Conservation (phyloP, 2,888 invertebrate species). For the Tupiocoris notatus region DNA sequence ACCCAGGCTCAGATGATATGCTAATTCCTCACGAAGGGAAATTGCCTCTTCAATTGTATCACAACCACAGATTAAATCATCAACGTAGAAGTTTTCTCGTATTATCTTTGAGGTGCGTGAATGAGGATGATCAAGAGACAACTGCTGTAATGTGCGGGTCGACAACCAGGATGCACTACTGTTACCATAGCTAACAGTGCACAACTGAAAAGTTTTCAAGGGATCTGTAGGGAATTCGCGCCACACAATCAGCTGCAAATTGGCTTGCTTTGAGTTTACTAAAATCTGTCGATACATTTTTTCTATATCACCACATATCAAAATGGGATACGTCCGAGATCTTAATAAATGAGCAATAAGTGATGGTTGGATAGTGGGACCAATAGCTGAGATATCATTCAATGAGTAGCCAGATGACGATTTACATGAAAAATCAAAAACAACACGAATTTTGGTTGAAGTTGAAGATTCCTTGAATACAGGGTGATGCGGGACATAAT, state of each 20-base stretch:
- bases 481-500: too few relatives aligned
- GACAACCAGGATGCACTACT: conserved; percentile 44
- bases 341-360: conserved; percentile 39
- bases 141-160: conserved; percentile 26
- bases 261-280: conserved; percentile 43
- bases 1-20: not conserved
- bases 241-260: conserved; percentile 50
- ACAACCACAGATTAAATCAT: conserved; percentile 3
- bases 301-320: conserved; percentile 49
- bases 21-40: not conserved
- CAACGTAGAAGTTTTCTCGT: conserved; percentile 3
- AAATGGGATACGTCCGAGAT: conserved; percentile 36
- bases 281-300: conserved; percentile 51
- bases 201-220: conserved; percentile 45
- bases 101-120: not conserved
- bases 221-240: conserved; percentile 43
- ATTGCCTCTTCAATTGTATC: not conserved
- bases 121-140: not conserved
- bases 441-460: too few relatives aligned
- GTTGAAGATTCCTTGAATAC: too few relatives aligned
- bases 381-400: conserved; percentile 41
- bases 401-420: conserved; percentile 45
- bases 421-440: too few relatives aligned
- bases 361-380: conserved; percentile 42
- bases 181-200: conserved; percentile 50